These are phyloP conservation scores for Montifringilla adamsi DNA, from an alignment of 2,113 vertebrate genomes.

Conservation along the genomic window DNA sequence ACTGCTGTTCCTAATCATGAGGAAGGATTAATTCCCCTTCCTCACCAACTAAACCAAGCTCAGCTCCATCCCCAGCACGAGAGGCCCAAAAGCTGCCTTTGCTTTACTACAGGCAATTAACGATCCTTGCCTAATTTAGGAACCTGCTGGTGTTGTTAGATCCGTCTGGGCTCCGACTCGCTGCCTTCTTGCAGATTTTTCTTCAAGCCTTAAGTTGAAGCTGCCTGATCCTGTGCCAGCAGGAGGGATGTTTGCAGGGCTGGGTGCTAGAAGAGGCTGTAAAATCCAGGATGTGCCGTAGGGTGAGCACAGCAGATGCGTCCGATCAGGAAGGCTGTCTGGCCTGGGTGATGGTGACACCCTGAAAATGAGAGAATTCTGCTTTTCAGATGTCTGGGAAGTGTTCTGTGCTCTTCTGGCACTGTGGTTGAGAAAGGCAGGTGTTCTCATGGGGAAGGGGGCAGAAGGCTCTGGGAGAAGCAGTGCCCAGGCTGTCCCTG, in stretches of 20 bases:
- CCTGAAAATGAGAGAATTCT: neutral
- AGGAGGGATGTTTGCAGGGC: neutral
- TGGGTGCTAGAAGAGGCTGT: neutral
- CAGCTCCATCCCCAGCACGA: neutral
- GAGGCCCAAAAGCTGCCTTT: neutral
- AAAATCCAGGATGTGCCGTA: neutral
- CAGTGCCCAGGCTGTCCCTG: neutral
- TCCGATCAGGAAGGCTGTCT: neutral
- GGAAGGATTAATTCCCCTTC: neutral
- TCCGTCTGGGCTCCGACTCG: neutral
- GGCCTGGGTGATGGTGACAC: neutral
- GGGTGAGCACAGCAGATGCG: neutral
- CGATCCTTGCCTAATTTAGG: neutral
- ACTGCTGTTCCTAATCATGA: fast-evolving
- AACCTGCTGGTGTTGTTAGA: neutral
- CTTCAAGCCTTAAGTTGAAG: neutral
- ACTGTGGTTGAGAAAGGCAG: fast-evolving
- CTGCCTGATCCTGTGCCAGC: neutral
- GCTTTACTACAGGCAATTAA: neutral
- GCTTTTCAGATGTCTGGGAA: neutral
- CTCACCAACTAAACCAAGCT: neutral
- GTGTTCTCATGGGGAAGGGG: fast-evolving
- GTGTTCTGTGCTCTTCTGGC: neutral
- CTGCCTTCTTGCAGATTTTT: neutral
- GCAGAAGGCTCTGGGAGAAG: neutral